Conservation (phyloP, 2,797 vertebrate genomes). For the Sebastes dallii region DNA sequence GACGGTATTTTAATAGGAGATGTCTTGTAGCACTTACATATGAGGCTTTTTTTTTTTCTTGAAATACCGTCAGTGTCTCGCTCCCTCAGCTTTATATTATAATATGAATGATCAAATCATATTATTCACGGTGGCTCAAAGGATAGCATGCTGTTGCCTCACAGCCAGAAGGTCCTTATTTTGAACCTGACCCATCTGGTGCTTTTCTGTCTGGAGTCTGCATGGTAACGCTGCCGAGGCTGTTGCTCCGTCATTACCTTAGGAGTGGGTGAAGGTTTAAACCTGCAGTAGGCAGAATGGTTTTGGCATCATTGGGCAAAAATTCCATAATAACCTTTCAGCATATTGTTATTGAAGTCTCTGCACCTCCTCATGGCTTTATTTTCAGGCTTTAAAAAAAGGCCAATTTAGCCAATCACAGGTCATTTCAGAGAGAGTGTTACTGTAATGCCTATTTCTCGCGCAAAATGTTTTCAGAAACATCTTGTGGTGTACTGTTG, state of each 20-base stretch:
- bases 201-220: constrained; percentile 1
- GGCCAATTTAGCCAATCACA: no score
- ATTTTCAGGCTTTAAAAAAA: no score
- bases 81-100: constrained; percentile 1
- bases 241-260: constrained; percentile 2
- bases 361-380: no score
- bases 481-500: no score
- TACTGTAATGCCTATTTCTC: no score
- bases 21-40: constrained; percentile 4
- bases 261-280: not conserved
- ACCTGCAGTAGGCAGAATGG: no score
- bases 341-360: no score
- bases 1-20: constrained; percentile 24
- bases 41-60: not conserved
- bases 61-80: not conserved
- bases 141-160: constrained; percentile 12
- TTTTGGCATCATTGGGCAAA: no score
- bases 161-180: constrained; percentile 22
- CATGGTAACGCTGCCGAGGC: not conserved
- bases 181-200: constrained; percentile 32
- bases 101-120: constrained; percentile 38
- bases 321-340: no score
- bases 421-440: no score
- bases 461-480: fast-evolving
- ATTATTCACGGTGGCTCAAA: constrained; percentile 38